Conservation (phyloP, 2,888 invertebrate species). For the Hypselothyrea guttata region DNA sequence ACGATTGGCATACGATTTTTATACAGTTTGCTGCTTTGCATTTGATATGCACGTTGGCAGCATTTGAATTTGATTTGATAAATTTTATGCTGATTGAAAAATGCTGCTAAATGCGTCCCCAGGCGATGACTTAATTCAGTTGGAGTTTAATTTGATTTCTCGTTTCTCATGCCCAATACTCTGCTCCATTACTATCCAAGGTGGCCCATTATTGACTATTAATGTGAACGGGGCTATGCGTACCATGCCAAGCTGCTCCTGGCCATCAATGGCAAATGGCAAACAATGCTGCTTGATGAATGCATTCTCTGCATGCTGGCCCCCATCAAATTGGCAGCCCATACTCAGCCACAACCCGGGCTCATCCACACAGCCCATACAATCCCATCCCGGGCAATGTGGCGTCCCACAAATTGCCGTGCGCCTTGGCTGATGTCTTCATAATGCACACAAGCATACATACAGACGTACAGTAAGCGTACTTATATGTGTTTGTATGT, state of each 20-base stretch:
- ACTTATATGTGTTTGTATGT: not conserved
- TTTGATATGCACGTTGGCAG: constrained; percentile 52
- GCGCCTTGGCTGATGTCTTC: constrained; percentile 74
- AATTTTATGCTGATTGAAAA: constrained; percentile 76
- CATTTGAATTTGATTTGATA: constrained; percentile 75
- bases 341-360: constrained; percentile 14
- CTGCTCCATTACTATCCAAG: constrained; percentile 64
- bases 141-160: constrained; percentile 48
- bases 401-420: constrained; percentile 75
- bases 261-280: constrained; percentile 68
- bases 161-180: constrained; percentile 7
- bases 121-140: constrained; percentile 33
- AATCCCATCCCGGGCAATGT: constrained; percentile 31
- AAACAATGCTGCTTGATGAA: constrained; percentile 70
- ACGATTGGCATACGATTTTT: constrained; percentile 71
- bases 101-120: constrained; percentile 73
- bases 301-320: constrained; percentile 58
- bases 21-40: constrained; percentile 57
- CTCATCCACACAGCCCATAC: too few species aligned
- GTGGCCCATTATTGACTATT: constrained; percentile 74
- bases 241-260: constrained; percentile 34
- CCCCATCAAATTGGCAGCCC: constrained; percentile 61
- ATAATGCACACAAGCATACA: constrained; percentile 48
- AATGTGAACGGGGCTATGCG: constrained; percentile 67
- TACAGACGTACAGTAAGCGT: constrained; percentile 13